These are phyloP conservation scores for Cossypha caffra DNA, from an alignment of 2,797 vertebrate species.

Conservation along the genomic window DNA sequence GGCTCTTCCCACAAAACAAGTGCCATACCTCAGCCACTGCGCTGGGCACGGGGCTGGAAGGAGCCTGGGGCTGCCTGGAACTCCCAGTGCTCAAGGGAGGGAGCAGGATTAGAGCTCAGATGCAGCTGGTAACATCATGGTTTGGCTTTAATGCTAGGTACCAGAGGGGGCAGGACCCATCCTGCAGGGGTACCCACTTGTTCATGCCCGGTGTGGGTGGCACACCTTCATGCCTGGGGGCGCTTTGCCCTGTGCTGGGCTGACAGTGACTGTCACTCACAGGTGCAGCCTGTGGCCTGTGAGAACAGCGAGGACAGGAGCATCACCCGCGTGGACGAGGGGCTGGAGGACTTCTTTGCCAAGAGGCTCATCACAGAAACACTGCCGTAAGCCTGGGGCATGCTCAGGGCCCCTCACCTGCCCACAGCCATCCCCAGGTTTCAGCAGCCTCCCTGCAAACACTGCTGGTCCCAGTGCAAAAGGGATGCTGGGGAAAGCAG, in stretches of 20 bases:
- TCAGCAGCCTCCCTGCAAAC: neutral
- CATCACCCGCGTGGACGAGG: conserved; percentile 90
- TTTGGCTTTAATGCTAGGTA: neutral
- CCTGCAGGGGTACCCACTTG: neutral
- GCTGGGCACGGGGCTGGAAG: neutral
- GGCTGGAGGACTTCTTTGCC: conserved; percentile 95
- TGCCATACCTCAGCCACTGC: neutral
- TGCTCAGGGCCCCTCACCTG: neutral
- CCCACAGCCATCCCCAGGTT: neutral
- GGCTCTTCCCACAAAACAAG: accelerated
- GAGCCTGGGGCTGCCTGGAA: neutral
- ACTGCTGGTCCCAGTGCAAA: neutral
- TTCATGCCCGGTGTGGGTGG: accelerated
- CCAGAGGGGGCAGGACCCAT: accelerated
- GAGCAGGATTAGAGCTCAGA: neutral
- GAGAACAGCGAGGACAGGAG: conserved; percentile 86
- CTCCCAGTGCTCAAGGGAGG: neutral
- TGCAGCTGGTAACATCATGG: neutral
- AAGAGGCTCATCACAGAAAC: conserved; percentile 91
- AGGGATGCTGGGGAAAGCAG: neutral
- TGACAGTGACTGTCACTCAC: neutral
- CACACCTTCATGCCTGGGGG: accelerated
- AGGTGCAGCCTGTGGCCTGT: conserved; percentile 84
- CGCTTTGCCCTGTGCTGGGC: too few species aligned
- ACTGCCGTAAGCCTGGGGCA: conserved; percentile 80